Evolutionary conservation across 2,797 vertebrate genomes (phyloP), one percentile per base, ranked within the genome.

Genomic region (Acanthis flammea): DNA sequence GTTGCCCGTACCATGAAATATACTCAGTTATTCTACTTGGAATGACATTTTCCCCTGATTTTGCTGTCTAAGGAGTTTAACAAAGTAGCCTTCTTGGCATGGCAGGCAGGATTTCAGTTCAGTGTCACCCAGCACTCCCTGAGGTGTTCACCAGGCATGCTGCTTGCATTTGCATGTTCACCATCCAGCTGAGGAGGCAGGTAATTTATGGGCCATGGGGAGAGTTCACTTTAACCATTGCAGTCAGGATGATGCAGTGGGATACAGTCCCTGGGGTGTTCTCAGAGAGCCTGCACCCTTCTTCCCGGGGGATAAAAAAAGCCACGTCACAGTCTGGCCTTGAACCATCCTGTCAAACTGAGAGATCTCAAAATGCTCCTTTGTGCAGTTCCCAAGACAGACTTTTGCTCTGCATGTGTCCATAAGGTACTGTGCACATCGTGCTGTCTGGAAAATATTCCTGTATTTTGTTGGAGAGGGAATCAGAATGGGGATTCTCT

Each of bases 371-470:
- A 54, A 76, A 60, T 77, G 27, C 50, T 65, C 31, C 19, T 80
- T 47, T 47, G 19, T 83, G 65, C 62, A 57, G 31, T 81, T 91
- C 45, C 65, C 54, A 41, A 14, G 82, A 44, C 24, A 71, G 44
- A 22, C 41, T 74, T 95, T 14, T 61, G 12, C 61, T 48, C 61
- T 83, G 54, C 30, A 22, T 8, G 0, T 71, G 42, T 71, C 80
- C 48, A 0, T 88, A 37, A 58, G 75, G 58, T 37, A 58, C 25
- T 0, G 0, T 33, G n/a, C 27, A 23, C 0, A 0, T 79, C 3
- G 1, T 37, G 14, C n/a, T 68, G 23, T 65, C 50, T 83, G 50
- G 44, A 74, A 91, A 54, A 48, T 86, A 55, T n/a, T 94, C 54
- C 31, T 65, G 22, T 61, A 21, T 61, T 39, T 4, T 58, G 10